Percentiles rank a stretch among this genome's conserved stretches.
phyloP scores from a whole-genome alignment of 2,888 invertebrate genomes.

The Crematogaster levior region DNA sequence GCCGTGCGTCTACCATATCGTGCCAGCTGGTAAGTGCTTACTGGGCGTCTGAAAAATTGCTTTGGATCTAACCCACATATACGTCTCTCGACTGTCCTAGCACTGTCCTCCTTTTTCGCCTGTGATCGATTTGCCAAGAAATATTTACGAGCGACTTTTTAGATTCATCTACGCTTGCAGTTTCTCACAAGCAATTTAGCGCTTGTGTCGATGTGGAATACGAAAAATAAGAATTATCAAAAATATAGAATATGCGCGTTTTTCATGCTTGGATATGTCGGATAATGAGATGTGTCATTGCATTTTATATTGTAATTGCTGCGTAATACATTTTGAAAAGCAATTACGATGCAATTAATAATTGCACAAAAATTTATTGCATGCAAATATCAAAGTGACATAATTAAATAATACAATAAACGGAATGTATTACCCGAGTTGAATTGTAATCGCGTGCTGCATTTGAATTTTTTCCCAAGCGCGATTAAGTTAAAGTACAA shows the following conservation, averaged over 20 bases:
- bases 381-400: slow-evolving; percentile 24
- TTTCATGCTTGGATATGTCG: neutral
- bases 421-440: neutral
- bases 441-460: neutral
- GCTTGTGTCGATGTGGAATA: too few species aligned
- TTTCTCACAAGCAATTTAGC: neutral
- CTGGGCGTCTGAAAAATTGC: slow-evolving; percentile 28
- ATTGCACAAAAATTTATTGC: slow-evolving; percentile 13
- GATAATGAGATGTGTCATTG: neutral
- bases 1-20: slow-evolving; percentile 91
- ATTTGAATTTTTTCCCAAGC: slow-evolving; percentile 21
- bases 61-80: neutral
- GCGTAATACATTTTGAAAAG: neutral
- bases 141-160: neutral
- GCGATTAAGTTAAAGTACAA: neutral
- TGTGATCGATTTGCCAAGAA: neutral
- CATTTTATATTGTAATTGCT: neutral
- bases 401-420: slow-evolving; percentile 36
- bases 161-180: neutral
- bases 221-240: neutral
- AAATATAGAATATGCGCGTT: neutral
- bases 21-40: slow-evolving; percentile 88
- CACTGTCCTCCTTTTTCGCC: neutral
- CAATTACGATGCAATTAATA: slow-evolving; percentile 32
- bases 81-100: neutral